Evolutionary conservation across 2,888 invertebrate species (phyloP), one percentile per base, ranked within the genome.

Genomic region (Abrostola tripartita): DNA sequence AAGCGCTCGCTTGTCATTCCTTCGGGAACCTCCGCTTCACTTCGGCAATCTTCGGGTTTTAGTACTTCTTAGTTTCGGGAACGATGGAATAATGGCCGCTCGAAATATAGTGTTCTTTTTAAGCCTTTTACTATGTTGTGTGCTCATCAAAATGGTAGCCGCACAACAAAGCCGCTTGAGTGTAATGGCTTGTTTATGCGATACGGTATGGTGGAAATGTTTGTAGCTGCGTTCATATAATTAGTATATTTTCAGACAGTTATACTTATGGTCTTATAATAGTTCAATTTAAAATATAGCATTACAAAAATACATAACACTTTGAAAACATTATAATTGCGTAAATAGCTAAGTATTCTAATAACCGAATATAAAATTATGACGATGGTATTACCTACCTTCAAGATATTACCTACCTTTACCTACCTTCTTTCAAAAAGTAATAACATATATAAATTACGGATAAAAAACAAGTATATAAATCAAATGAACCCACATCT

Each of bases 1-100:
- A 92, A 93, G 89, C 90, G 86, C 90, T 85, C 79, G 87, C 87
- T 85, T 90, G 91, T 90, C 92, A 90, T 90, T 91, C 90, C 89
- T 90, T 93, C 93, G 92, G 90, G 81, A 81, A 79, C 78, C 84
- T 84, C 90, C 92, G 93, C 84, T 60, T 51, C 79, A 80, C 87
- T 88, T 92, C 93, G 92, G 84, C 53, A 69, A 61, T 78, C 79
- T 81, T 81, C 73, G 76, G 72, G 47, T 54, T 77, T 73, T 73
- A 77, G 71, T 51, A 56, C 66, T 74, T 68, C 61, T 74, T 71
- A 67, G 71, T 72, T 73, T 80, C 67, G 64, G 80, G 74, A 72
- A 66, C 65, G 64, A 65, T 42, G 50, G 61, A 65, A 74, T 71
- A 68, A 74, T 74, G 59, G 68, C 63, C 55, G 68, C 56, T 68